These are phyloP conservation scores for Chrysina gloriosa DNA, from an alignment of 2,888 invertebrate species.

Conservation along the genomic window DNA sequence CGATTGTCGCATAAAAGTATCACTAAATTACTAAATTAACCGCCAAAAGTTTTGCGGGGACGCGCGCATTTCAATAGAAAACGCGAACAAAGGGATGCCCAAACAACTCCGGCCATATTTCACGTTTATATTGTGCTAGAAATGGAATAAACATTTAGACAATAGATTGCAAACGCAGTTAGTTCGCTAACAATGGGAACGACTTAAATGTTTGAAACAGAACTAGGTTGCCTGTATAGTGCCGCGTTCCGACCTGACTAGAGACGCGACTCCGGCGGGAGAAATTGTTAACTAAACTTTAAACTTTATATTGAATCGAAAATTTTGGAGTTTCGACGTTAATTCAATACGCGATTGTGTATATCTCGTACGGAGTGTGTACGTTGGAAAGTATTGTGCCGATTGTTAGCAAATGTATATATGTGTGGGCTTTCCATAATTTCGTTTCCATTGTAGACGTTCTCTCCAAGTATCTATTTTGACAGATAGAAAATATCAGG, in stretches of 20 bases:
- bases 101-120: slow-evolving; percentile 58
- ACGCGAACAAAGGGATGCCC: slow-evolving; percentile 49
- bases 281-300: slow-evolving; percentile 41
- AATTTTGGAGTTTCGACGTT: slow-evolving; percentile 19
- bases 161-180: slow-evolving; percentile 55
- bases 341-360: slow-evolving; percentile 16
- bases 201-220: slow-evolving; percentile 56
- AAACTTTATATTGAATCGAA: slow-evolving; percentile 24
- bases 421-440: background rate
- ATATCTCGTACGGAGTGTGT: background rate
- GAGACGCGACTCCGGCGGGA: background rate
- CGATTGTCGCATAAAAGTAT: slow-evolving; percentile 1
- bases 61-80: slow-evolving; percentile 40
- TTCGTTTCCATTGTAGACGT: background rate
- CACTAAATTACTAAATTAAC: slow-evolving; percentile 17
- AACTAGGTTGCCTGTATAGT: slow-evolving; percentile 45
- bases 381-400: background rate
- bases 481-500: too few relatives aligned
- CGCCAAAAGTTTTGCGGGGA: background rate
- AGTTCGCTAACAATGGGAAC: slow-evolving; percentile 50
- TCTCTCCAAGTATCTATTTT: background rate
- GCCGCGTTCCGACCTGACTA: background rate
- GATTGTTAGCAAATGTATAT: background rate
- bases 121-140: slow-evolving; percentile 55
- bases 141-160: slow-evolving; percentile 58